Base-by-base conservation (phyloP, 2,888 invertebrate species). In the Cheilosia soror region DNA sequence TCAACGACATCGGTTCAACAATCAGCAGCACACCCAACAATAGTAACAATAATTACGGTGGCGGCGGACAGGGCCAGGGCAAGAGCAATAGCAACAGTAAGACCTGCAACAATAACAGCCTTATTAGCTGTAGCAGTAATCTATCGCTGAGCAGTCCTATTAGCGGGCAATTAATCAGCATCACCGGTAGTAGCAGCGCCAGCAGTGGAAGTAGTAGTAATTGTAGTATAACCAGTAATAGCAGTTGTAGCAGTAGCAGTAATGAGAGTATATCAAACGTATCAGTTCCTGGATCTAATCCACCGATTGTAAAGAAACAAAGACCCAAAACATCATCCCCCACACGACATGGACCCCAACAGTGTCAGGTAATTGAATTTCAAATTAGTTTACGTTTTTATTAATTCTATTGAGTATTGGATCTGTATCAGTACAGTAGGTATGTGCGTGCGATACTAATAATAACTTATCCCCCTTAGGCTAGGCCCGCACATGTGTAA, bases 301-400 rank as follows among this genome's bases (percentile, higher is more conserved):
- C 89, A 90, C 90, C 89, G 90, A 90, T 83, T 89, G 94, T 94
- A 87, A 95, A 96, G 91, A 95, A 95, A 91, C 94, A 95, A 87
- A 95, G 97, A 87, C 96, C 96, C 33, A 98, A 98, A 92, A 95
- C 97, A 87, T 95, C 97, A 69, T 97, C 97, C 51, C 97, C 97
- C 51, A 97, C 97, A 92, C 93, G 97, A 84, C 97, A 97, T 93
- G 97, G 97, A 81, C 97, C 97, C 63, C 97, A 97, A 90, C 97
- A 97, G 92, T 98, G 98, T 93, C 97, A 97, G 94, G 97, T 98
- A 93, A 93, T 20, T 60, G 25, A 15, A 31, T 31, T 5, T 13
- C 5, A 51, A 20, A 20, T 20, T 20, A 20, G 20, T 20, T 20
- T 20, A 20, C 20, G 20, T 20, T 20, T 20, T 20, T 20, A 20